Evolutionary conservation across 2,888 invertebrate species (phyloP).

Genomic region (Empis livida): DNA sequence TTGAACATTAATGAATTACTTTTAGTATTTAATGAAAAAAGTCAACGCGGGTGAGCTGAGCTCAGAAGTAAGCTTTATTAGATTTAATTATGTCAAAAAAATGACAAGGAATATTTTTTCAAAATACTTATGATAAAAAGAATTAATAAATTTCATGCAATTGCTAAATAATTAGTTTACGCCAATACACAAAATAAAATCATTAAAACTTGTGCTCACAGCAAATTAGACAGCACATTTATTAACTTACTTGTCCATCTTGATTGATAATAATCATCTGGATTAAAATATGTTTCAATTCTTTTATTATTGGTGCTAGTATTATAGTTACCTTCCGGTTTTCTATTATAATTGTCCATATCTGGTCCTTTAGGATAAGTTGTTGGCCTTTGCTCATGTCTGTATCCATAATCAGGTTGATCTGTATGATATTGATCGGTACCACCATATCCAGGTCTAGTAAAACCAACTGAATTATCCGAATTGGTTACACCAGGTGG

Average conservation of each 20-base stretch:
- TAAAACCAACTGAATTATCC: not conserved
- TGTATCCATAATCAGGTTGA: not conserved
- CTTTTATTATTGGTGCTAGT: slow-evolving; percentile 25
- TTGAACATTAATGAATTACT: no score
- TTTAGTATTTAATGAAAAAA: no score
- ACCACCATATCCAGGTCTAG: not conserved
- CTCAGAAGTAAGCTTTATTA: no score
- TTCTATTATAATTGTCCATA: not conserved
- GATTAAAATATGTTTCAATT: slow-evolving; percentile 35
- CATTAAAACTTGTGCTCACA: not conserved
- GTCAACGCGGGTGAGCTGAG: no score
- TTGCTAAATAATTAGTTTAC: no score
- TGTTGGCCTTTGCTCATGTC: not conserved
- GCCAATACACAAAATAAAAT: not conserved
- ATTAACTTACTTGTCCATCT: slow-evolving; percentile 25
- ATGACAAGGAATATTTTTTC: no score
- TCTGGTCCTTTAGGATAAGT: not conserved
- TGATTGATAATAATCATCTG: slow-evolving; percentile 28
- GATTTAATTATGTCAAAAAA: no score
- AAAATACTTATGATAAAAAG: no score
- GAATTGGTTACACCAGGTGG: not conserved
- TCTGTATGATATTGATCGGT: no score
- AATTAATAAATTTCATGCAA: no score
- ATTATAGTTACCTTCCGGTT: slow-evolving; percentile 18
- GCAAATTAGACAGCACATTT: not conserved